phyloP scores from a whole-genome alignment of 2,888 invertebrate species.

The Lasioglossum morio region DNA sequence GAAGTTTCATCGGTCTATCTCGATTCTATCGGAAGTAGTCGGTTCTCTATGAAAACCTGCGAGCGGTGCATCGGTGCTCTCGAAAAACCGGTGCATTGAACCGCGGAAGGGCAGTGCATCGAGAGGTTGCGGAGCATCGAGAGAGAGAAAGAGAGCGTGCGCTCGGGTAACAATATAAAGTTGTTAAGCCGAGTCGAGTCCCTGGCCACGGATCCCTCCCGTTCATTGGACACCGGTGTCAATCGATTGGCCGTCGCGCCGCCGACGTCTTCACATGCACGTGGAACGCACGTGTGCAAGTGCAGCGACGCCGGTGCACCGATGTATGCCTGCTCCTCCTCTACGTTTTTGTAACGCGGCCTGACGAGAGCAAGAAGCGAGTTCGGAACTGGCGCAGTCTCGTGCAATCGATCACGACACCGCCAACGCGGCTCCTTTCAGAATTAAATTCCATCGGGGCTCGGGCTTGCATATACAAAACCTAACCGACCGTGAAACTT shows the following conservation, averaged over 20 bases:
- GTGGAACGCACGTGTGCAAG: constrained; percentile 11
- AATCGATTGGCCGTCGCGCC: constrained; percentile 64
- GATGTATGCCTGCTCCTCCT: constrained; percentile 32
- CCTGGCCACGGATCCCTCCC: constrained; percentile 42
- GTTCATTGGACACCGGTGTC: constrained; percentile 31
- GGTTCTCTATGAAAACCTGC: neutral
- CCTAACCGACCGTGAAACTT: constrained; percentile 53
- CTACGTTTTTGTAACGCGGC: constrained; percentile 51
- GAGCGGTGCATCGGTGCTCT: neutral
- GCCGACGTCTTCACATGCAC: constrained; percentile 18
- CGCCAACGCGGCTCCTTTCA: constrained; percentile 5
- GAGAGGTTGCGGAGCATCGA: neutral
- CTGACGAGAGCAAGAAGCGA: constrained; percentile 52
- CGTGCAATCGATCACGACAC: constrained; percentile 44
- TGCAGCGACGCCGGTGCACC: neutral
- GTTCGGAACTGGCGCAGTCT: constrained; percentile 46
- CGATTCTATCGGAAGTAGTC: neutral
- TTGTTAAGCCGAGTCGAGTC: constrained; percentile 1
- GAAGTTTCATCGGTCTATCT: neutral
- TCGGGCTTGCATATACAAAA: constrained; percentile 39
- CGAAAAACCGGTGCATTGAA: constrained; percentile 4
- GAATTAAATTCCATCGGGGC: constrained; percentile 6
- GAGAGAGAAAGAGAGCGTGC: neutral
- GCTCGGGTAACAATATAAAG: constrained; percentile 8
- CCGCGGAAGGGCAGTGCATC: constrained; percentile 1